Evolutionary conservation across 2,888 invertebrate genomes (phyloP).

Genomic region (Aleiodes alternator): DNA sequence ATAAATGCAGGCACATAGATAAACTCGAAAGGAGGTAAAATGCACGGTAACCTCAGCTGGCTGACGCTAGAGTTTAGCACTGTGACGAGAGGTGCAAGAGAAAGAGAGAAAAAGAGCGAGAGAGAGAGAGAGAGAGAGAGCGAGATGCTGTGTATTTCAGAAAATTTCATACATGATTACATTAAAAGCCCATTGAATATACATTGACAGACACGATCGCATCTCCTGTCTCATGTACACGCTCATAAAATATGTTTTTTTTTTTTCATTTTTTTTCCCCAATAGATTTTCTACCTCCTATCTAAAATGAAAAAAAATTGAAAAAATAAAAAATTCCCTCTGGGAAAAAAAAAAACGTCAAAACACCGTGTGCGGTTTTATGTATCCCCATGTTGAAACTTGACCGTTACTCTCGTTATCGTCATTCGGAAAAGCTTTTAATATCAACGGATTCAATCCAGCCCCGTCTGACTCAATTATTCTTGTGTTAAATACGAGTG

Average conservation of each 20-base stretch:
- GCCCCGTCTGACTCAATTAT: conserved; percentile 12
- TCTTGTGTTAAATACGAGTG: not conserved
- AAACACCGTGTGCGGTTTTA: no score
- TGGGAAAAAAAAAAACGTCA: no score
- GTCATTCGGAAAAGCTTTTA: conserved; percentile 20
- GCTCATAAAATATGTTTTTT: no score
- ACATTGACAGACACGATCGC: no score
- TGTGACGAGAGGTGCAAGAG: conserved; percentile 19
- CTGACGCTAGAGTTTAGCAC: conserved; percentile 19
- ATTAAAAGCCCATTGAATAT: conserved; percentile 3
- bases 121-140: no score
- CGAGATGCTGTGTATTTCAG: not conserved
- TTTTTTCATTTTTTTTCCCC: no score
- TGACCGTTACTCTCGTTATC: conserved; percentile 30
- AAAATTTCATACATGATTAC: conserved; percentile 27
- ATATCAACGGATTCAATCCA: conserved; percentile 18
- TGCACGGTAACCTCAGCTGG: conserved; percentile 16
- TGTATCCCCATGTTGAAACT: conserved; percentile 1
- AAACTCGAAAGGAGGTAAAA: conserved; percentile 17
- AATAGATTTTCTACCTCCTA: no score
- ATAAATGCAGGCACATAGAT: conserved; percentile 13
- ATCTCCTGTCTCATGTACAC: no score
- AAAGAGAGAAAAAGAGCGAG: not conserved
- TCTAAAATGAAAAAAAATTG: no score
- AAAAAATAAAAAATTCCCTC: no score